phyloP scores from a whole-genome alignment of 35 echinoderm and acorn worm species.

The Patiria miniata region DNA sequence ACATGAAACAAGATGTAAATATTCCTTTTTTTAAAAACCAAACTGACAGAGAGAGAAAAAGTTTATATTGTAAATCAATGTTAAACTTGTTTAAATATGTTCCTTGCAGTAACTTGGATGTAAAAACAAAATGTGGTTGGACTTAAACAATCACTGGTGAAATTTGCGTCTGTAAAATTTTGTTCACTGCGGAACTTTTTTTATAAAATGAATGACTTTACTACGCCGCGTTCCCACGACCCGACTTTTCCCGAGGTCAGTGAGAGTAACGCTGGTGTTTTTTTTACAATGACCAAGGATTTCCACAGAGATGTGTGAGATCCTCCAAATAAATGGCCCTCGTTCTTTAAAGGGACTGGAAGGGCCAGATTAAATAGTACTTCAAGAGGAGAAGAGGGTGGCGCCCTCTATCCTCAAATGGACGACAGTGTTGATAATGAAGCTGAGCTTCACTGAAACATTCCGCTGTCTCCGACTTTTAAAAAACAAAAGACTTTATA shows the following conservation, averaged over 20 bases:
- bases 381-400: background rate
- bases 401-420: background rate
- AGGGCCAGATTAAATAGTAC: conserved; percentile 1
- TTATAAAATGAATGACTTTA: conserved; percentile 15
- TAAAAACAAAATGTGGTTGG: conserved; percentile 9
- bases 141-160: background rate
- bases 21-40: background rate
- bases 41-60: background rate
- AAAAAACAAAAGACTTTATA: background rate
- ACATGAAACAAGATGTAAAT: conserved; percentile 23
- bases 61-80: conserved; percentile 29
- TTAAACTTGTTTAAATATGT: conserved; percentile 10
- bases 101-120: background rate
- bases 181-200: background rate
- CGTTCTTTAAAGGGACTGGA: background rate
- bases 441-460: conserved; percentile 16
- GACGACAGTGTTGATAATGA: conserved; percentile 15
- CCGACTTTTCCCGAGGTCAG: background rate
- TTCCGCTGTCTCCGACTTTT: conserved; percentile 14
- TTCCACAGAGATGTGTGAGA: background rate
- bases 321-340: background rate
- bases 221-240: background rate
- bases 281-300: conserved; percentile 12
- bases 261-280: conserved; percentile 12
- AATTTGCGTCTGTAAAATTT: conserved; percentile 25